phyloP scores from a whole-genome alignment of 1,140 invertebrate genomes.

The Orius insidiosus region DNA sequence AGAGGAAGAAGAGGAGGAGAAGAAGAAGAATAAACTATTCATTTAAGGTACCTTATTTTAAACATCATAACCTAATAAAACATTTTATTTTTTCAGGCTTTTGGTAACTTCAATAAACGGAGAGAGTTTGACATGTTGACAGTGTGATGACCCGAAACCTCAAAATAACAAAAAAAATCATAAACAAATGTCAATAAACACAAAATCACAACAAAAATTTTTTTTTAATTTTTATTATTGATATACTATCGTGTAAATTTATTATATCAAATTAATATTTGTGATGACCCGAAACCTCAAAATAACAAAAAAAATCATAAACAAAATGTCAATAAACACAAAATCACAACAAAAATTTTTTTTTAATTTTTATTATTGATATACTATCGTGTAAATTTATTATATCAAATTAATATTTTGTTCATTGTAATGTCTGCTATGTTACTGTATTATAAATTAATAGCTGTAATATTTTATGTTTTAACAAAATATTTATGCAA shows the following conservation, averaged over 20 bases:
- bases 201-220: neutral
- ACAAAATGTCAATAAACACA: neutral
- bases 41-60: slow-evolving; percentile 1
- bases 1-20: slow-evolving; percentile 10
- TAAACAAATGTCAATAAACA: neutral
- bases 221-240: neutral
- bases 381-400: slow-evolving; percentile 1
- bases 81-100: too few species aligned
- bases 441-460: too few species aligned
- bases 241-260: too few species aligned
- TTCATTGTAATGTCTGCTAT: too few species aligned
- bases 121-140: neutral
- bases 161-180: neutral
- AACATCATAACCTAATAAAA: slow-evolving; percentile 5
- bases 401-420: slow-evolving; percentile 3
- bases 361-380: neutral
- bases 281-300: too few species aligned
- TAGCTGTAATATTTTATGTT: too few species aligned
- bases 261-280: slow-evolving; percentile 6
- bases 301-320: neutral
- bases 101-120: too few species aligned
- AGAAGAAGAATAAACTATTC: slow-evolving; percentile 6
- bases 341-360: too few species aligned
- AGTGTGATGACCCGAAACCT: slow-evolving; percentile 5
- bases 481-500: too few species aligned